Evolutionary conservation across 2,113 vertebrate genomes (phyloP), one percentile per base, ranked within the genome.

Genomic region (Myxocyprinus asiaticus): DNA sequence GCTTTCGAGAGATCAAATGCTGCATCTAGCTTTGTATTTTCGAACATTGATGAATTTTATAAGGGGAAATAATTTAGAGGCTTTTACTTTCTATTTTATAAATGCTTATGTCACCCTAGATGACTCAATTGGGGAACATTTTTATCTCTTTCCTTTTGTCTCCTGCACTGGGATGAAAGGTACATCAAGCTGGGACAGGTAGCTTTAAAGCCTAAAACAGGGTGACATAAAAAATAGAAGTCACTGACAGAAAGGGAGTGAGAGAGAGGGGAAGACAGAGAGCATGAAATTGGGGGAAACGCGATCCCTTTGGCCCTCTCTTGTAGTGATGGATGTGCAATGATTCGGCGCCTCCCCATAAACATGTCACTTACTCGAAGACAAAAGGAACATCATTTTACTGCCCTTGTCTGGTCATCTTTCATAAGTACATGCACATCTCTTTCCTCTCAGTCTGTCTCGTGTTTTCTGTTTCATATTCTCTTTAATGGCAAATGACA

Each of bases 341-440:
- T 33, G 55, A 74, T 63, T 89, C 84, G 82, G 84, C 83, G 84
- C 85, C 78, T 82, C 82, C 83, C 86, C 85, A 81, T 92, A 90
- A 93, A 92, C 86, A 90, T 90, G 91, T 88, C 87, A 88, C 83
- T 88, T 84, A 82, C 64, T 56, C 79, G 86, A 86, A 91, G 85
- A 87, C 85, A 88, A 86, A 86, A 87, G 86, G 75, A 74, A 80
- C 74, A 68, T 74, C 83, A 85, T 85, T 90, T 89, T 85, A 84
- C 88, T 86, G 71, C 82, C 82, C 10, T 64, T 67, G 82, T 87
- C 78, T 17, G 79, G 84, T 83, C 79, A 88, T 83, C 82, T 59
- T 50, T 71, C 67, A 53, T 56, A 66, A 70, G 59, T 58, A n/a
- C 15, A n/a, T 12, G 74, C 64, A 22, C 22, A 33, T 33, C 22